phyloP scores from a whole-genome alignment of 2,888 invertebrate genomes.

The Idaea straminata region DNA sequence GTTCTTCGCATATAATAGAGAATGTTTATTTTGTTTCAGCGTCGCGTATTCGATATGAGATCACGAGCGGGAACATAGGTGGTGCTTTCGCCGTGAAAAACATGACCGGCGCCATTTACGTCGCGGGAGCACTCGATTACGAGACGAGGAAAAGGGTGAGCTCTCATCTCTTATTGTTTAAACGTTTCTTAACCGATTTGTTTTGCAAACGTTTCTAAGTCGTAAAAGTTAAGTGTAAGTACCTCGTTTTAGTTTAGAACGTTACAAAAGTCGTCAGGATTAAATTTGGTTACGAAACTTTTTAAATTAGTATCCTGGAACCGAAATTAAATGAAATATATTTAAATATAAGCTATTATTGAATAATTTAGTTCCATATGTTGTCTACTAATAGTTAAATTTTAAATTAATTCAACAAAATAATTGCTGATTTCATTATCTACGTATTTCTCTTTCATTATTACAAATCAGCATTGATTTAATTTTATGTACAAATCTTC shows the following conservation, averaged over 20 bases:
- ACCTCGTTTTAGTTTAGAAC: background rate
- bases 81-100: constrained; percentile 98
- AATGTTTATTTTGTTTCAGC: constrained; percentile 82
- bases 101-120: constrained; percentile 99
- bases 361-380: too few species aligned
- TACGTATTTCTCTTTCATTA: too few species aligned
- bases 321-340: background rate
- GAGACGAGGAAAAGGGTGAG: constrained; percentile 97
- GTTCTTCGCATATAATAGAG: constrained; percentile 12
- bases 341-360: too few species aligned
- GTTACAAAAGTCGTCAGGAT: background rate
- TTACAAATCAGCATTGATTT: background rate
- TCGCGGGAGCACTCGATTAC: constrained; percentile 97
- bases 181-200: constrained; percentile 2
- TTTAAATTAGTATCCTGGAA: background rate
- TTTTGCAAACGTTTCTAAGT: constrained; percentile 18
- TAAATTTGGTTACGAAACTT: background rate
- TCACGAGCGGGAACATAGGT: constrained; percentile 99
- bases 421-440: too few species aligned
- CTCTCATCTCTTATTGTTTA: constrained; percentile 18
- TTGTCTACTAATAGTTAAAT: too few species aligned
- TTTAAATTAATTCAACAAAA: too few species aligned
- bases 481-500: background rate
- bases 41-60: constrained; percentile 99
- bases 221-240: background rate